Conservation (phyloP, 2,113 vertebrate species). For the Hyperopisus bebe region DNA sequence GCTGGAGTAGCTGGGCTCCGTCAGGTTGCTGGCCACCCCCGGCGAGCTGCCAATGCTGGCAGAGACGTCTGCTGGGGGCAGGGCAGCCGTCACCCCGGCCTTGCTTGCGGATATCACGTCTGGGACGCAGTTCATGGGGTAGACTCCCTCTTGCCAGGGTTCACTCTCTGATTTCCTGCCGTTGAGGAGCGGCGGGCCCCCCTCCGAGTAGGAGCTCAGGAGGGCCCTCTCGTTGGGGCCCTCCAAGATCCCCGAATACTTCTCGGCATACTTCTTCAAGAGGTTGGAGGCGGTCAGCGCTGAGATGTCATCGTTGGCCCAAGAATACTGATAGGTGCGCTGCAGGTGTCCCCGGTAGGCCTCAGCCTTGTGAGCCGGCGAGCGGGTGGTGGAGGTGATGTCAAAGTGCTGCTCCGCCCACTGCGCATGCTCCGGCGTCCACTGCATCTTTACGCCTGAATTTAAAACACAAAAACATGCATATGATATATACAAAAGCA, state of each 20-base stretch:
- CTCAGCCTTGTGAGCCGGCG: slow-evolving; percentile 95
- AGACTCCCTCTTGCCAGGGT: slow-evolving; percentile 88
- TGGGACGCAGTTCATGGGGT: slow-evolving; percentile 89
- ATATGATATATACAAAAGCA: background rate
- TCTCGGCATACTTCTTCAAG: slow-evolving; percentile 96
- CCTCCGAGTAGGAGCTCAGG: slow-evolving; percentile 75
- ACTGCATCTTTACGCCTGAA: slow-evolving; percentile 99
- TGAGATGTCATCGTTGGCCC: slow-evolving; percentile 98
- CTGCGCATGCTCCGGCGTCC: slow-evolving; percentile 98
- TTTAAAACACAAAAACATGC: background rate
- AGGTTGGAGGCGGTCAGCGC: slow-evolving; percentile 96
- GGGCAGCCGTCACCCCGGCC: slow-evolving; percentile 77
- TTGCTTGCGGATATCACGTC: slow-evolving; percentile 82
- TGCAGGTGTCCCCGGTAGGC: slow-evolving; percentile 87
- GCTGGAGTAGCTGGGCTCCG: slow-evolving; percentile 88
- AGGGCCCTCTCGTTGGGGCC: slow-evolving; percentile 72
- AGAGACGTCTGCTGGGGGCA: slow-evolving; percentile 76
- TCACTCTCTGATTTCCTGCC: slow-evolving; percentile 89
- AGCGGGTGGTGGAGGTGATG: slow-evolving; percentile 92
- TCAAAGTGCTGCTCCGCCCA: slow-evolving; percentile 99
- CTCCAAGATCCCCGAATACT: slow-evolving; percentile 93
- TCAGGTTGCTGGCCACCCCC: slow-evolving; percentile 83
- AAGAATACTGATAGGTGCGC: slow-evolving; percentile 91
- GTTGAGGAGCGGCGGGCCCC: slow-evolving; percentile 70
- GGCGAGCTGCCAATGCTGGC: slow-evolving; percentile 90